phyloP scores from a whole-genome alignment of 2,797 vertebrate species.

The Sebastes matsubarae region DNA sequence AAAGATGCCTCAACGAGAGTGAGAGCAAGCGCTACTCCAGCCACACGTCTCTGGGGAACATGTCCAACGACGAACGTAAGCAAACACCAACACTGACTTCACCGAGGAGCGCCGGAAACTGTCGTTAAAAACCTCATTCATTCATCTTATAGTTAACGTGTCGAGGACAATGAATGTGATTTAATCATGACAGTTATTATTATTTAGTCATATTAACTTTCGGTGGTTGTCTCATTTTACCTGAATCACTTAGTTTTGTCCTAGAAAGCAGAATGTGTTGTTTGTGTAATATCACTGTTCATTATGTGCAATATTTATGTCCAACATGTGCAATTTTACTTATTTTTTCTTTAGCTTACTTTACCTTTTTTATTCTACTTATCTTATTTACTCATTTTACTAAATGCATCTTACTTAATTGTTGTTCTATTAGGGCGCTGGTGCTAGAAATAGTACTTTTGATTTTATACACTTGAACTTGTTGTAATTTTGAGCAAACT shows the following conservation, averaged over 20 bases:
- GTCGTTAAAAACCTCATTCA: background rate
- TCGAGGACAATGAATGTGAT: background rate
- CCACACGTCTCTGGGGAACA: conserved; percentile 95
- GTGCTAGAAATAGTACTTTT: too few relatives aligned
- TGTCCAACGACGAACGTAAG: conserved; percentile 99
- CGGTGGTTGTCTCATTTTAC: background rate
- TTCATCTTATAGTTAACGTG: background rate
- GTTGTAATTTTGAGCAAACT: too few relatives aligned
- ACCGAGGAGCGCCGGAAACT: background rate
- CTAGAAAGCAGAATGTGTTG: conserved; percentile 29
- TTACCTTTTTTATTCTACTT: too few relatives aligned
- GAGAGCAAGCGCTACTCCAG: conserved; percentile 98
- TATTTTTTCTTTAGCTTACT: too few relatives aligned
- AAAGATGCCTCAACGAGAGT: conserved; percentile 98
- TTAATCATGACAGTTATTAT: background rate
- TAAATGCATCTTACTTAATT: too few relatives aligned
- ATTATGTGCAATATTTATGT: too few relatives aligned
- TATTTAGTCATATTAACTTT: background rate
- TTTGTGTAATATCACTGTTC: too few relatives aligned
- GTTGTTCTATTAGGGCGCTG: too few relatives aligned
- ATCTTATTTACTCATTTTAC: too few relatives aligned
- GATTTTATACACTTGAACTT: too few relatives aligned
- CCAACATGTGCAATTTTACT: too few relatives aligned
- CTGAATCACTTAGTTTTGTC: background rate
- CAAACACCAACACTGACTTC: background rate